Evolutionary conservation across 2,113 vertebrate genomes (phyloP).

Genomic region (Abramis brama): DNA sequence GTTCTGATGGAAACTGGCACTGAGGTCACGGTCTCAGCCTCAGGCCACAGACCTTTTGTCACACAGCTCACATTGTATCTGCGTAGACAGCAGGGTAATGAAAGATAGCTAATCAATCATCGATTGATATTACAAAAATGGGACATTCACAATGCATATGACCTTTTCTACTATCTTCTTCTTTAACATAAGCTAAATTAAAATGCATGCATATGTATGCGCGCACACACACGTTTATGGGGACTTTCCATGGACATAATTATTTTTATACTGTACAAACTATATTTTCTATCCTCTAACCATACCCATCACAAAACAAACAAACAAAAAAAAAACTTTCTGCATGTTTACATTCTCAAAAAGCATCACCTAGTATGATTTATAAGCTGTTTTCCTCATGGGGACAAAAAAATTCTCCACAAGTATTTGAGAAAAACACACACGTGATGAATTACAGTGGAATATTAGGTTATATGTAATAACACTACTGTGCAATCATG

Average conservation of each 20-base stretch:
- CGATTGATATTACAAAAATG: slow-evolving; percentile 13
- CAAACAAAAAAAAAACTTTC: no score
- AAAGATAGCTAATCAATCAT: slow-evolving; percentile 31
- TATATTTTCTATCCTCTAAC: no score
- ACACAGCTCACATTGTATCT: background rate
- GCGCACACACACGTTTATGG: background rate
- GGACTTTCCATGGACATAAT: no score
- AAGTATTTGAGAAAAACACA: background rate
- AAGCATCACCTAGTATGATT: no score
- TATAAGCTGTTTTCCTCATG: no score
- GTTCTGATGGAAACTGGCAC: background rate
- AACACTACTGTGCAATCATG: slow-evolving; percentile 25
- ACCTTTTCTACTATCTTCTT: background rate
- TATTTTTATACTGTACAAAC: no score
- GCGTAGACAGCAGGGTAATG: slow-evolving; percentile 26
- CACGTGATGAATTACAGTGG: background rate
- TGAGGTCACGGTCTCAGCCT: background rate
- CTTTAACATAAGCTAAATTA: background rate
- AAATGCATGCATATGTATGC: background rate
- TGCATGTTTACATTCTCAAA: no score
- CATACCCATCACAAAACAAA: no score
- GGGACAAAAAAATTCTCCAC: no score
- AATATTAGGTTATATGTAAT: slow-evolving; percentile 32
- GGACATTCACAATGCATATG: slow-evolving; percentile 21
- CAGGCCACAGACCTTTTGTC: slow-evolving; percentile 15